Evolutionary conservation across 2,888 invertebrate genomes (phyloP), one percentile per base, ranked within the genome.

Genomic region (Ennomos quercinarius): DNA sequence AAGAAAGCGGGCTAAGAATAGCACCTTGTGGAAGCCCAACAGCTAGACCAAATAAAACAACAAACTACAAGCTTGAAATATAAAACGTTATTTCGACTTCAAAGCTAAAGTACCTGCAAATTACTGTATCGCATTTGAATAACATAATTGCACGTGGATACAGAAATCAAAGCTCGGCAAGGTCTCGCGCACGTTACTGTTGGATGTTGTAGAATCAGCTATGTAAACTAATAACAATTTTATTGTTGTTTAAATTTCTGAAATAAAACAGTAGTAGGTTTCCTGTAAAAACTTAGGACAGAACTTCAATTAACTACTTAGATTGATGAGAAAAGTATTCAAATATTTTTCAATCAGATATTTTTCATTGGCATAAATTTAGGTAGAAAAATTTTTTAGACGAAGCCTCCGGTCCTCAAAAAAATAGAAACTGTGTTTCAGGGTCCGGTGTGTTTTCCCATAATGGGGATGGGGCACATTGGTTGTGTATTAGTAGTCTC

Each of bases 81-180:
- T 27, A 12, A 17, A 12, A 44, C 34, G n/a, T 49, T 41, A 36
- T 27, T 27, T 38, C 3, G 35, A 45, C 34, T 45, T 54, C 48
- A 44, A 48, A 52, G 39, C 50, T 45, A 43, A 52, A 35, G 45
- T 45, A 43, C 34, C 11, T 47, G 40, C 39, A 47, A 43, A 45
- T 38, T 13, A 37, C 42, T 47, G 47, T 35, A 57, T 34, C 35
- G 34, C 47, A 51, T 56, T 57, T 52, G 39, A 46, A 57, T 45
- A 44, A 34, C 48, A 27, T 36, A 45, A 37, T 50, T 64, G 60
- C 58, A 67, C 47, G 64, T 60, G 67, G 63, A 45, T 53, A 55
- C 38, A 65, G 63, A 62, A 62, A 62, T 62, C 55, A 60, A 72
- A 72, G 68, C 52, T 67, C 59, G 60, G 57, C 72, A 68, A 66